Base-by-base conservation (phyloP, 2,888 invertebrate genomes). In the Ormyrus thymus region DNA sequence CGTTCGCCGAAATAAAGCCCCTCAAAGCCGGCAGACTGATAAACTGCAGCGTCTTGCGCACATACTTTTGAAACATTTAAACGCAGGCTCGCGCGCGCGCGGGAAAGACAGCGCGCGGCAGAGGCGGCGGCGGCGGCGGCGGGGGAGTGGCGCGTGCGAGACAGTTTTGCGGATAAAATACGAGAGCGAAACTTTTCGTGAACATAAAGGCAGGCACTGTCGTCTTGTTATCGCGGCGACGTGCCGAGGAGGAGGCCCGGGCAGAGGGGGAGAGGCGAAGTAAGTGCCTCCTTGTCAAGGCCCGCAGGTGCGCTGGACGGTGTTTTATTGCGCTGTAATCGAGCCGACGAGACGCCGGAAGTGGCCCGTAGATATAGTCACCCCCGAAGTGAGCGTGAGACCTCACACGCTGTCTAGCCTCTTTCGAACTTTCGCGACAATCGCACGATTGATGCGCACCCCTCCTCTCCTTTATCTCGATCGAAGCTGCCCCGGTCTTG, bases 331-430 rank as follows among this genome's bases (percentile, higher is more conserved):
- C 86, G 68, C 82, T 83, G 85, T 83, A 88, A 87, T 87, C 87
- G 86, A 86, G 86, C 82, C 85, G 84, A 84, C 85, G 83, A 84
- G 84, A 84, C 83, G 85, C 86, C 88, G 88, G 88, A 88, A 88
- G 85, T 84, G 83, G 82, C 82, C 80, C 45, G 81, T 81, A 84
- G 86, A 88, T 87, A 86, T 83, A 87, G 85, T 73, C 83, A 61
- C 68, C 51, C 81, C 74, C 80, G 79, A 85, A 86, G 84, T 83
- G 82, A 81, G 83, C 59, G 74, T 82, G 83, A 82, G 84, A 85
- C 81, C 83, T 83, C 82, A 83, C 82, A 83, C 81, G 82, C 76
- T 72, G 74, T 43, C 73, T 68, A 29, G 29, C 29, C 29, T 4
- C 29, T 29, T 29, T 29, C 29, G 29, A 29, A 29, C 29, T 29